A percentile compares a stretch with the other conserved stretches of the same genome.
Conservation (phyloP, 1,140 invertebrate species). For the Sesamia nonagrioides region DNA sequence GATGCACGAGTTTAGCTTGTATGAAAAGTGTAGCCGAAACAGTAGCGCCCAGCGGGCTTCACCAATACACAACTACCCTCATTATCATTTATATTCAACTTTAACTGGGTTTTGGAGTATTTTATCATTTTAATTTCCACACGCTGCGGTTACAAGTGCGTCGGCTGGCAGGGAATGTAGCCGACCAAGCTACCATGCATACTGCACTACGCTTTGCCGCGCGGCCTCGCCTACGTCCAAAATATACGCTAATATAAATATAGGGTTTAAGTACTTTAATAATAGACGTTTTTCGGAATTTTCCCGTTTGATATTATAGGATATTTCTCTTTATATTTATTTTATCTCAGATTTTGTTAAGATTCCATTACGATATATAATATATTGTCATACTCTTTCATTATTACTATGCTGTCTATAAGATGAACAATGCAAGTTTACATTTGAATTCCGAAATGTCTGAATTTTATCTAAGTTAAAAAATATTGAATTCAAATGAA, state of each 20-base stretch:
- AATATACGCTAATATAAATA: slow-evolving; percentile 48
- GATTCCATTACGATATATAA: neutral
- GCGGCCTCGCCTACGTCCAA: slow-evolving; percentile 66
- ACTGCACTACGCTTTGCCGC: slow-evolving; percentile 71
- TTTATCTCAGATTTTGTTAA: neutral
- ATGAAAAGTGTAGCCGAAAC: neutral
- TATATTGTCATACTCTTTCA: neutral
- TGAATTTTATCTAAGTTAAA: neutral
- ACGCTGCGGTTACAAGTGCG: slow-evolving; percentile 72
- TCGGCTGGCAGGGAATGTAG: slow-evolving; percentile 71
- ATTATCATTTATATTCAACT: neutral
- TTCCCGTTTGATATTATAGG: slow-evolving; percentile 25
- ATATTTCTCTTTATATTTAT: neutral
- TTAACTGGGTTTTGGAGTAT: neutral
- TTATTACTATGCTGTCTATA: neutral
- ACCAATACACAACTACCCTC: neutral
- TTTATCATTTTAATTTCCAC: slow-evolving; percentile 52
- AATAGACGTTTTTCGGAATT: slow-evolving; percentile 39
- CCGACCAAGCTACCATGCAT: slow-evolving; percentile 82
- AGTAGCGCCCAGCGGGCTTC: slow-evolving; percentile 4
- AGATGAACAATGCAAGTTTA: slow-evolving; percentile 14
- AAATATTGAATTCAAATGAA: neutral
- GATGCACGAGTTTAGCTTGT: slow-evolving; percentile 9
- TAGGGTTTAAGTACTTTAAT: slow-evolving; percentile 47
- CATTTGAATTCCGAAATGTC: neutral